These are phyloP conservation scores for Pteromalus puparum DNA, from an alignment of 1,140 invertebrate species.

Conservation along the genomic window DNA sequence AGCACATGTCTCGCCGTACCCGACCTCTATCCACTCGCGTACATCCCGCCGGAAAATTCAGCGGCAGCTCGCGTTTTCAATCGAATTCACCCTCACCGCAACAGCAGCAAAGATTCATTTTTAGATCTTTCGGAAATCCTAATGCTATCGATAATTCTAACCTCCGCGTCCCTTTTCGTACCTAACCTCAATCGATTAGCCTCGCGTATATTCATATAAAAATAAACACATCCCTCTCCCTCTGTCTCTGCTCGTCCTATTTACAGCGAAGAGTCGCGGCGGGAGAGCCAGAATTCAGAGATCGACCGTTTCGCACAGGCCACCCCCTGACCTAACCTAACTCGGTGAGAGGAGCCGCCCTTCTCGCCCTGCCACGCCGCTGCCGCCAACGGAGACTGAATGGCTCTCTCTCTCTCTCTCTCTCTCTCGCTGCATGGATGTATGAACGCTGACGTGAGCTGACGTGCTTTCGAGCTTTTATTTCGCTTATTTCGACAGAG, in stretches of 20 bases:
- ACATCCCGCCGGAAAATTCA: neutral
- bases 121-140: neutral
- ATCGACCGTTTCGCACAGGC: neutral
- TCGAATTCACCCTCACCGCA: neutral
- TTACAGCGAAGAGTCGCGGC: neutral
- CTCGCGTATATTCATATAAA: neutral
- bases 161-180: neutral
- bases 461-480: too few species aligned
- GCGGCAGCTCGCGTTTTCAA: neutral
- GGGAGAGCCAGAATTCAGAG: neutral
- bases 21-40: neutral
- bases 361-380: neutral
- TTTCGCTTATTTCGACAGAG: too few species aligned
- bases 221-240: constrained; percentile 29
- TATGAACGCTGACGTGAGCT: too few species aligned
- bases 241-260: neutral
- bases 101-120: neutral
- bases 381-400: too few species aligned
- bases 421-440: neutral
- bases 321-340: constrained; percentile 1
- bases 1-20: neutral
- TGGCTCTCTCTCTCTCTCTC: neutral
- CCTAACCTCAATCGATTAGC: neutral
- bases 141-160: neutral
- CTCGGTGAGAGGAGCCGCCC: neutral